Base-by-base conservation (phyloP, 2,888 invertebrate genomes). In the Conistra vaccinii region DNA sequence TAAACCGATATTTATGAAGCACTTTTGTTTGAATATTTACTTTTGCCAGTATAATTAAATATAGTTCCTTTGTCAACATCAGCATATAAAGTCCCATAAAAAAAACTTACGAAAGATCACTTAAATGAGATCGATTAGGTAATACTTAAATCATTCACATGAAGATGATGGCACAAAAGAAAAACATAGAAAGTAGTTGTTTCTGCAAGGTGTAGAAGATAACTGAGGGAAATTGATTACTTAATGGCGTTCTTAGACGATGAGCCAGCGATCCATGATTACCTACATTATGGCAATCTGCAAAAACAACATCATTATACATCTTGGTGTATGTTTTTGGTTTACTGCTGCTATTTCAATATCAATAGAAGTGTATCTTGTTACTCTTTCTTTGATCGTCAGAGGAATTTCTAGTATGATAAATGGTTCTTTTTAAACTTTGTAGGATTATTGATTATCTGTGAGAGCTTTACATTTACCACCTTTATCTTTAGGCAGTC, bases 171-270 rank as follows among this genome's bases (percentile, higher is more conserved):
- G 17, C n/a, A n/a, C 14, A 58, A 67, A 67, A 73, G 20, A 51
- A 66, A 61, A 53, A 57, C 23, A 35, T 14, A 67, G 39, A 73
- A 73, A 62, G 42, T 26, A 55, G 17, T 60, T 14, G 29, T 73
- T 68, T 65, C 45, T 74, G 63, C n/a, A 74, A 67, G 23, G 57
- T 69, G 61, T 60, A 62, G 39, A 48, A 69, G 69, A 67, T 76
- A 67, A 72, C 66, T 51, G 51, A 76, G 69, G 51, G 39, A 84
- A 85, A 85, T 81, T 78, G 81, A 85, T 85, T 75, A 71, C 81
- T 73, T 84, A 85, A 85, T 85, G 79, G 71, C 23, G 51, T 66
- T 77, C 70, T 72, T 80, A 62, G 74, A 76, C 60, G 69, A 84
- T 76, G 76, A 79, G 66, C 66, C 55, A 62, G 71, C 39, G 65